A percentile compares a stretch with the other conserved stretches of the same genome.
phyloP scores from a whole-genome alignment of 2,888 invertebrate species.

The Cataglyphis livida region DNA sequence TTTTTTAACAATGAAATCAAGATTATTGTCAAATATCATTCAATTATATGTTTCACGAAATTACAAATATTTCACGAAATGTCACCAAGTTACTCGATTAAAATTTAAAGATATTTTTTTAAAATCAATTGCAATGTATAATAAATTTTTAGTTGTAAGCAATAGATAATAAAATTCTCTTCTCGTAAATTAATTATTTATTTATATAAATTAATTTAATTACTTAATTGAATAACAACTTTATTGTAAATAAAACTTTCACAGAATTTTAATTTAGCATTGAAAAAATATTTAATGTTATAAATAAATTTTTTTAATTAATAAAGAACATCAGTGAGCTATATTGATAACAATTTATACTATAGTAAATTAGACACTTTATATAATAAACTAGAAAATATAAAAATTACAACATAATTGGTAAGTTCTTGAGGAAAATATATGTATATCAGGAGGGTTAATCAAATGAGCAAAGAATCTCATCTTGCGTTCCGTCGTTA shows the following conservation, averaged over 20 bases:
- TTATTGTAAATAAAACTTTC: background rate
- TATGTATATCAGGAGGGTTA: background rate
- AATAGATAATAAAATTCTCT: background rate
- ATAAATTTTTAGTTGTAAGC: background rate
- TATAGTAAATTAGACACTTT: too few relatives aligned
- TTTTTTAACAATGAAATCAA: background rate
- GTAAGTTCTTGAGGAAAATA: too few relatives aligned
- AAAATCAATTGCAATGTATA: background rate
- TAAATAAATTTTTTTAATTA: background rate
- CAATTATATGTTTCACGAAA: background rate
- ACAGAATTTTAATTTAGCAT: background rate
- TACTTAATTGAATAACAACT: background rate
- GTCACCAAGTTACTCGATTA: background rate
- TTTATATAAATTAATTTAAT: background rate
- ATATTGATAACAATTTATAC: background rate
- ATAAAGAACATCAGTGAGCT: background rate
- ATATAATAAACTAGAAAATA: background rate
- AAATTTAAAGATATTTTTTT: background rate
- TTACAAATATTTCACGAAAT: background rate
- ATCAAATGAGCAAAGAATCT: background rate
- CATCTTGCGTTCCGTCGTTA: conserved; percentile 1
- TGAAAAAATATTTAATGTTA: background rate
- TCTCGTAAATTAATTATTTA: background rate
- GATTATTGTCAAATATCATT: background rate
- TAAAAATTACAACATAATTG: background rate